Evolutionary conservation across 1,140 invertebrate genomes (phyloP).

Genomic region (Rhyacophila brunnea): DNA sequence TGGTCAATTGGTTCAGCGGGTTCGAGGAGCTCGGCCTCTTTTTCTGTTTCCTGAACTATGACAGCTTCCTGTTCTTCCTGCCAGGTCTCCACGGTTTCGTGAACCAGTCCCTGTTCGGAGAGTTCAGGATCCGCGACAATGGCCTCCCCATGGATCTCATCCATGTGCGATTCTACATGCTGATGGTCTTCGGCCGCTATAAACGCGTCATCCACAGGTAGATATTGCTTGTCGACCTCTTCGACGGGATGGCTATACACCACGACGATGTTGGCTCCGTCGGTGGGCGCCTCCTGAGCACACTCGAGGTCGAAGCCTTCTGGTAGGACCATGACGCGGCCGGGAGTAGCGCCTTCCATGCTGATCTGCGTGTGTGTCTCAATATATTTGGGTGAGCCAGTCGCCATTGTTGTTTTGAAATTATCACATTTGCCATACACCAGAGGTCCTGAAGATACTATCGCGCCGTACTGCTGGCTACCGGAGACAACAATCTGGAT

Average conservation of each 20-base stretch:
- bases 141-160: constrained; percentile 21
- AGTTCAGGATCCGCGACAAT: constrained; percentile 27
- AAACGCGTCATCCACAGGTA: constrained; percentile 9
- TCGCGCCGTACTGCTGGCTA: constrained; percentile 52
- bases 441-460: constrained; percentile 46
- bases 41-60: background rate
- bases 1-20: background rate
- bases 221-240: constrained; percentile 53
- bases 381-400: background rate
- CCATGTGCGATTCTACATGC: constrained; percentile 29
- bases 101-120: constrained; percentile 33
- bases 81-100: constrained; percentile 34
- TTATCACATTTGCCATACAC: constrained; percentile 32
- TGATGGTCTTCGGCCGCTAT: constrained; percentile 2
- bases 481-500: constrained; percentile 52
- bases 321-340: constrained; percentile 46
- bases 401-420: constrained; percentile 4
- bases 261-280: constrained; percentile 61
- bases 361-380: constrained; percentile 4
- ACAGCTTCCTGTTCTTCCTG: constrained; percentile 25
- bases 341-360: constrained; percentile 3
- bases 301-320: constrained; percentile 49
- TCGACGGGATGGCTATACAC: constrained; percentile 60
- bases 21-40: background rate
- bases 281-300: constrained; percentile 43